Evolutionary conservation across 2,113 vertebrate genomes (phyloP).

Genomic region (Dolichotis patagonum): DNA sequence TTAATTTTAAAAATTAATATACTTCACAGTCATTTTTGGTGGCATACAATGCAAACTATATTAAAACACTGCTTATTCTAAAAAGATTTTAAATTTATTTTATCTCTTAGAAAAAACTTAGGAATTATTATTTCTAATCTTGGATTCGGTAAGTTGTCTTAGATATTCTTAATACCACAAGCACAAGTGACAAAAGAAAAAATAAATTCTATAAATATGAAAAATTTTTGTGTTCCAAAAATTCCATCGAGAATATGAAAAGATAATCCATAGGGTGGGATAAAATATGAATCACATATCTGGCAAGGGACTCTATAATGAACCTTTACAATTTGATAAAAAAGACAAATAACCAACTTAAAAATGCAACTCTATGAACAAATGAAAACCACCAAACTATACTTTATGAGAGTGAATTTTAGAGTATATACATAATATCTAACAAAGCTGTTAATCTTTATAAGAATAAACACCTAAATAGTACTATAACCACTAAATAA

Average conservation of each 20-base stretch:
- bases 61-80: background rate
- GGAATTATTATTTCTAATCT: background rate
- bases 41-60: background rate
- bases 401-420: background rate
- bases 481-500: background rate
- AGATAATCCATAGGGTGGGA: background rate
- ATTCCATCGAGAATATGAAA: background rate
- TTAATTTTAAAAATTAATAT: background rate
- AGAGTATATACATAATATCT: background rate
- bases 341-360: background rate
- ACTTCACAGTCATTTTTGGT: background rate
- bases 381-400: background rate
- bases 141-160: background rate
- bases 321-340: background rate
- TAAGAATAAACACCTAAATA: background rate
- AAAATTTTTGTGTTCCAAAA: too few relatives aligned
- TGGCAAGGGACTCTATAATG: background rate
- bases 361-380: background rate
- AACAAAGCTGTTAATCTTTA: background rate
- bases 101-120: background rate
- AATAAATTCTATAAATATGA: too few relatives aligned
- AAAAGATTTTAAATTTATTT: slow-evolving; percentile 26
- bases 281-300: background rate
- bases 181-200: background rate
- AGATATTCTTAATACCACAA: background rate